Conservation (phyloP, 53 echinoderm and acorn worm genomes). For the Henricia sp. region DNA sequence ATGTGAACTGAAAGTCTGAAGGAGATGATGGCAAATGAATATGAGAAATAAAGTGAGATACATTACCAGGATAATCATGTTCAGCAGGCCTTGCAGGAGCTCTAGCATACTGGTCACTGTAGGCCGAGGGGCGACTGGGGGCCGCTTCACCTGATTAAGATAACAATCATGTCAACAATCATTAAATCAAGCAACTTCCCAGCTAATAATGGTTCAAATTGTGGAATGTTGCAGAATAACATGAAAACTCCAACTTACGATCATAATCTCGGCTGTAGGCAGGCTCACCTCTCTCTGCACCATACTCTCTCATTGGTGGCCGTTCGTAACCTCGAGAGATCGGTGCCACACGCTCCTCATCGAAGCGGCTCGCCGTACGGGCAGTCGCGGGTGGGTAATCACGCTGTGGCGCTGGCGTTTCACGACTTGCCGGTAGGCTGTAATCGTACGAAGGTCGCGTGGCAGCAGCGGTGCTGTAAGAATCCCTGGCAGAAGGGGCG, state of each 20-base stretch:
- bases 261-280: slow-evolving; percentile 46
- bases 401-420: slow-evolving; percentile 13
- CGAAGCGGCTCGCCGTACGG: slow-evolving; percentile 38
- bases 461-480: slow-evolving; percentile 42
- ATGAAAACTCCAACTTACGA: too few species aligned
- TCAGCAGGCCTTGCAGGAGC: slow-evolving; percentile 38
- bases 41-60: neutral
- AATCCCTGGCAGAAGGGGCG: slow-evolving; percentile 37
- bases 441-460: slow-evolving; percentile 51
- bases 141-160: slow-evolving; percentile 43
- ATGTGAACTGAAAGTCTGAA: neutral
- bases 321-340: slow-evolving; percentile 26
- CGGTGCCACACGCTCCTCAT: slow-evolving; percentile 32
- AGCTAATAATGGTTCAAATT: too few species aligned
- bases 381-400: slow-evolving; percentile 31
- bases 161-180: neutral
- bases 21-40: neutral
- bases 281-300: slow-evolving; percentile 19
- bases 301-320: slow-evolving; percentile 35
- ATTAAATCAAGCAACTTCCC: neutral
- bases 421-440: slow-evolving; percentile 47
- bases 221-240: neutral
- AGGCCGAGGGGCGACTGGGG: slow-evolving; percentile 4
- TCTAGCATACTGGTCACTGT: slow-evolving; percentile 19
- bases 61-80: slow-evolving; percentile 44